Conservation (phyloP, 2,797 vertebrate species). For the Sebastes hubbsi region DNA sequence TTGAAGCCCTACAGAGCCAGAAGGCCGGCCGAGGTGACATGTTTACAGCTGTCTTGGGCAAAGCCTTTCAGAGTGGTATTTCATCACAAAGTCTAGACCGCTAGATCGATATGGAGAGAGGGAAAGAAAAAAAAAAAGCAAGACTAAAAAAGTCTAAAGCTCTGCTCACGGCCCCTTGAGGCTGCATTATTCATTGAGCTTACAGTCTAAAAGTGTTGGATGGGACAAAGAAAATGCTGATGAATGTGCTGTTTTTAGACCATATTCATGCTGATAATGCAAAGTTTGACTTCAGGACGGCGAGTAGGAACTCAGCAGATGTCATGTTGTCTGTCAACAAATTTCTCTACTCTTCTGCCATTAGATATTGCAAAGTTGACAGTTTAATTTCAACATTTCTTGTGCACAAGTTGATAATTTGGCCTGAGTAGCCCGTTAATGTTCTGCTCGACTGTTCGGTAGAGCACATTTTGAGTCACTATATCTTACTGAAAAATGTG, state of each 20-base stretch:
- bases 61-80: constrained; percentile 62
- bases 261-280: neutral
- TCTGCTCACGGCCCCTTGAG: neutral
- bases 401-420: neutral
- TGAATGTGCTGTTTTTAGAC: neutral
- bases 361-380: neutral
- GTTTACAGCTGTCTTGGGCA: constrained; percentile 65
- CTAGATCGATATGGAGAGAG: constrained; percentile 53
- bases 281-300: neutral
- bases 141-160: constrained; percentile 22
- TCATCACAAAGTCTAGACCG: constrained; percentile 64
- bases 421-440: too few relatives aligned
- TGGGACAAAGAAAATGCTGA: neutral
- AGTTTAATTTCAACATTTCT: neutral
- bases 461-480: too few relatives aligned
- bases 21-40: constrained; percentile 52
- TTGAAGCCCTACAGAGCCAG: constrained; percentile 48
- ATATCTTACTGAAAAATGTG: too few relatives aligned
- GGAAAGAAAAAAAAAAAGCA: neutral
- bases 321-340: neutral
- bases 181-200: constrained; percentile 15
- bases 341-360: neutral
- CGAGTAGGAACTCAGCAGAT: neutral
- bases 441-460: too few relatives aligned
- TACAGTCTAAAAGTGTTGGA: neutral